Base-by-base conservation (phyloP, 1,140 invertebrate genomes). In the Colletes latitarsis region DNA sequence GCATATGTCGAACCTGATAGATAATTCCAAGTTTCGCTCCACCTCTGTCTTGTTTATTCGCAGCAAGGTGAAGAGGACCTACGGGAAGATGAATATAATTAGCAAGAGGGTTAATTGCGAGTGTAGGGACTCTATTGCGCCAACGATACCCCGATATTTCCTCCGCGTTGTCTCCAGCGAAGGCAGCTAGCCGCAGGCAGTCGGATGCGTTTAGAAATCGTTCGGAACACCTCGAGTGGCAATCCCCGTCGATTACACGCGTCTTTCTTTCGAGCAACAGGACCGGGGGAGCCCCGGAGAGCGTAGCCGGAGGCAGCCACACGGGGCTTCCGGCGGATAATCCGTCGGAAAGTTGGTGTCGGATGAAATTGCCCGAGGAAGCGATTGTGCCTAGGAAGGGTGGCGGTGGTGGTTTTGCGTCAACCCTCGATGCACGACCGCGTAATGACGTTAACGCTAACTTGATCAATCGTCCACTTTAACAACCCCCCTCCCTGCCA, bases 311-410 rank as follows among this genome's bases (percentile, higher is more conserved):
- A 62, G 57, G 76, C 76, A 60, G 67, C 63, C 55, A n/a, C 21
- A 14, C 30, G 30, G 58, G 39, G 19, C 52, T 58, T 70, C 67
- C 80, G 41, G 0, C 81, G 82, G 80, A 86, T 88, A 87, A 89
- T 89, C 86, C 74, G 64, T 14, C 74, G 60, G 81, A 84, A 87
- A 74, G 71, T 89, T 84, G 82, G 78, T 82, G 88, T 85, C 80
- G 83, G 75, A 85, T 90, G 87, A 90, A 91, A 91, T 91, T 91
- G 89, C 88, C 89, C 90, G 89, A 90, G 82, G 86, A 90, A 81
- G 30, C 63, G 57, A 49, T 77, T 66, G 80, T 64, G 30, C 10
- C 60, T 14, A 17, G 8, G 57, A 41, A 53, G 73, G 74, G 72
- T 71, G 75, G 60, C 15, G 41, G 73, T 68, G 77, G 79, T 77